Conservation (phyloP, 2,113 vertebrate species). For the Pardalotus punctatus region DNA sequence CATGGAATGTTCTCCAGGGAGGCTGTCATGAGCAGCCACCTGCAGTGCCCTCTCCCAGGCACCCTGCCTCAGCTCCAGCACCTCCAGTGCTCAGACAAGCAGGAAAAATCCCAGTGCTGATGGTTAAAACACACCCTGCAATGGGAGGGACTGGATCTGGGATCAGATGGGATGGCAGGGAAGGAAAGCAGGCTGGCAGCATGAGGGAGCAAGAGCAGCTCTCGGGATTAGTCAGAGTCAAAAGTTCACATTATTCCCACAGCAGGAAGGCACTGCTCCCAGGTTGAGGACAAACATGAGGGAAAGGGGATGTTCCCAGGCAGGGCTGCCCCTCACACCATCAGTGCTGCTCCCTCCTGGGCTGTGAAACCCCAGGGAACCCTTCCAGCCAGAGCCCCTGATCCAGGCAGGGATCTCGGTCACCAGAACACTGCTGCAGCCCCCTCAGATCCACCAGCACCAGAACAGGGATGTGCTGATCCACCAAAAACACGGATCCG, state of each 20-base stretch:
- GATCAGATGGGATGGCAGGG: background rate
- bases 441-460: background rate
- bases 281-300: background rate
- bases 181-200: background rate
- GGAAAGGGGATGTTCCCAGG: background rate
- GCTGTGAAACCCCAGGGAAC: background rate
- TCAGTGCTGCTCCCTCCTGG: background rate
- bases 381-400: background rate
- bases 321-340: background rate
- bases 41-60: background rate
- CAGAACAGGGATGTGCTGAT: fast-evolving
- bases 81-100: background rate
- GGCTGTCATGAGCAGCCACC: background rate
- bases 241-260: background rate
- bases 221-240: background rate
- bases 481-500: background rate
- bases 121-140: background rate
- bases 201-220: no score
- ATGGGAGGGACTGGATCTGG: background rate
- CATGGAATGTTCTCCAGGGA: background rate
- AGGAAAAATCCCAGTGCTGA: background rate
- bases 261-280: background rate
- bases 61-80: background rate
- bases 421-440: background rate
- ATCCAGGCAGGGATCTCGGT: background rate